Evolutionary conservation across 1,140 invertebrate genomes (phyloP), one percentile per base, ranked within the genome.

Genomic region (Drosophila pseudoananassae): DNA sequence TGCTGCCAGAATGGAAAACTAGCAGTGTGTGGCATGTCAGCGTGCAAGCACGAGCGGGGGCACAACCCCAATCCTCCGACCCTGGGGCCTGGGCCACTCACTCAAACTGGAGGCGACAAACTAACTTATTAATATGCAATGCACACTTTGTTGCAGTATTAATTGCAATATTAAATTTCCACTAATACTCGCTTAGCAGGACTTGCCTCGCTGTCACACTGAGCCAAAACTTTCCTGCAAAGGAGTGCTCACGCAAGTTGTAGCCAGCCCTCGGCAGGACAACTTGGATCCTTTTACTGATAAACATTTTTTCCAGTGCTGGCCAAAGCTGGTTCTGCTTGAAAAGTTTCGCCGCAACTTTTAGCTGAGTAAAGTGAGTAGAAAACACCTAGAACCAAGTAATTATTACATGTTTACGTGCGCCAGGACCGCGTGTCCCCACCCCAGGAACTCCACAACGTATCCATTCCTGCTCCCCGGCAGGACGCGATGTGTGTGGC

Each of bases 121-220:
- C 71, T 77, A 83, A 88, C 83, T 88, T 88, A 88, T 88, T 88
- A 88, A 88, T 88, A 88, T 88, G 83, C 83, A 83, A 83, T 88
- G 83, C 83, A 88, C 84, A 88, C 83, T 79, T 88, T 88, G 83
- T 88, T 70, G 79, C 83, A 83, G 60, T 88, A 88, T 88, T 88
- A 88, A 88, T 88, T 88, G 83, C 83, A 88, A 88, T 88, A 88
- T 88, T 88, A 88, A 88, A 88, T 88, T 88, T 88, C 83, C 83
- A 88, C 83, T 88, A 88, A 88, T 88, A 88, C 79, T 73, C 78
- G 83, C 83, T 87, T 87, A 87, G 71, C 81, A 74, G 45, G 25
- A 51, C 57, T 73, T 45, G 29, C 59, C 46, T 38, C 25, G 5
- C 45, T 17, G n/a, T 0, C 17, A 46, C 63, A 66, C 63, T 66